phyloP scores from a whole-genome alignment of 2,888 invertebrate genomes.

The Sarcophaga variegata region DNA sequence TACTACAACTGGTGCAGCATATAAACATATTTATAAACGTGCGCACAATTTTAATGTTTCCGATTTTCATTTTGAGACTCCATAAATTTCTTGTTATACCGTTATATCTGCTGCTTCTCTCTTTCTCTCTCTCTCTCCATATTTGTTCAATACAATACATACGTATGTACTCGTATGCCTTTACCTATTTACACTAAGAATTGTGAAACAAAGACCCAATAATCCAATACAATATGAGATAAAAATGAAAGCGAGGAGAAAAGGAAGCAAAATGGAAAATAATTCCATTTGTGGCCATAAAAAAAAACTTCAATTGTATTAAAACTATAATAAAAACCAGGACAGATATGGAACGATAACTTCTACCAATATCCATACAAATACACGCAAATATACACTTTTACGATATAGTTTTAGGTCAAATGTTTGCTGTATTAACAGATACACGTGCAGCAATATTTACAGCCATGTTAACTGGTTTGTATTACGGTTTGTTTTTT shows the following conservation, averaged over 20 bases:
- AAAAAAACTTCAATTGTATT: slow-evolving; percentile 51
- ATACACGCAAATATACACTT: neutral
- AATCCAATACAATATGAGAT: neutral
- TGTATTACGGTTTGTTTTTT: slow-evolving; percentile 1
- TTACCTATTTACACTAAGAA: neutral
- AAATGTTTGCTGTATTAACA: slow-evolving; percentile 9
- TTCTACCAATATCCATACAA: neutral
- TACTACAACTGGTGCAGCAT: slow-evolving; percentile 47
- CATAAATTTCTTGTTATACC: slow-evolving; percentile 58
- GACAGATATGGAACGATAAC: neutral
- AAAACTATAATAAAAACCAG: slow-evolving; percentile 21
- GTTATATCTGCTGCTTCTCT: neutral
- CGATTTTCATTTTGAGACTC: slow-evolving; percentile 67
- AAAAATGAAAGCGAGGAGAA: neutral
- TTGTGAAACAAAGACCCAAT: neutral
- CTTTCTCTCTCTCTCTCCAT: slow-evolving; percentile 69
- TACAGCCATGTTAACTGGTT: slow-evolving; percentile 10
- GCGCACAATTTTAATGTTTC: slow-evolving; percentile 70
- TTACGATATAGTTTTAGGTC: neutral
- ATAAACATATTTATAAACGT: slow-evolving; percentile 70
- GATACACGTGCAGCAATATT: neutral
- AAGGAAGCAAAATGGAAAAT: slow-evolving; percentile 15
- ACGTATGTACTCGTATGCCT: no score
- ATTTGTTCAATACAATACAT: no score
- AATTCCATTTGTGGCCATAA: slow-evolving; percentile 58